These are phyloP conservation scores for Xiphorhynchus elegans DNA, from an alignment of 2,113 vertebrate genomes.

Conservation along the genomic window DNA sequence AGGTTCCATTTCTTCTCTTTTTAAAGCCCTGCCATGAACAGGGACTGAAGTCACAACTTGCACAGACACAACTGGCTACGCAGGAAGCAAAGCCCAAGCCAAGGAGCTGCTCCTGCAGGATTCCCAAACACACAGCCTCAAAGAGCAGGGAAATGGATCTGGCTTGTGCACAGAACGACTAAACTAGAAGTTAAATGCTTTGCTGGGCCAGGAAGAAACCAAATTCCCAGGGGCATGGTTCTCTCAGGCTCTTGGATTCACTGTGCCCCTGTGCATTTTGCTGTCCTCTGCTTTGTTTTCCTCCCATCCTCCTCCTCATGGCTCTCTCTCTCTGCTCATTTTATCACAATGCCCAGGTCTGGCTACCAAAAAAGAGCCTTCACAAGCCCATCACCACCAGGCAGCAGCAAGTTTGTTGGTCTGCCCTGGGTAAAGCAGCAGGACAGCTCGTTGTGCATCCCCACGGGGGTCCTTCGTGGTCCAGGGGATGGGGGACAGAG, in stretches of 20 bases:
- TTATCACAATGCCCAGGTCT: neutral
- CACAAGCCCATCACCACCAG: neutral
- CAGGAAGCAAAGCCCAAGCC: neutral
- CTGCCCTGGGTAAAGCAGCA: neutral
- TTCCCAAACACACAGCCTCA: neutral
- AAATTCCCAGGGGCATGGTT: neutral
- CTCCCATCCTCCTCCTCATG: neutral
- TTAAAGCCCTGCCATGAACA: neutral
- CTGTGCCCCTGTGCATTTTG: neutral
- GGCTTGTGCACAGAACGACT: neutral
- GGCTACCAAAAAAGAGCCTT: neutral
- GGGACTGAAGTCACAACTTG: neutral
- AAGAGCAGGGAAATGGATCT: neutral
- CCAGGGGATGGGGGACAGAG: neutral
- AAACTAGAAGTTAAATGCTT: neutral
- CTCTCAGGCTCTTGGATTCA: neutral
- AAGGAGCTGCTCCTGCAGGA: neutral
- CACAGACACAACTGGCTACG: neutral
- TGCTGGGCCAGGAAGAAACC: neutral
- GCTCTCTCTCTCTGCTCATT: neutral
- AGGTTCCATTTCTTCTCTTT: neutral
- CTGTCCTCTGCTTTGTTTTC: neutral
- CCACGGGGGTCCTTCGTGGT: rapidly evolving
- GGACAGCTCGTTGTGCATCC: neutral
- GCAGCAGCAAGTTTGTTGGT: neutral